Percentiles rank a stretch among this genome's conserved stretches.
Evolutionary conservation across 2,797 vertebrate species (phyloP).

Genomic region (Onychomys leucogaster): DNA sequence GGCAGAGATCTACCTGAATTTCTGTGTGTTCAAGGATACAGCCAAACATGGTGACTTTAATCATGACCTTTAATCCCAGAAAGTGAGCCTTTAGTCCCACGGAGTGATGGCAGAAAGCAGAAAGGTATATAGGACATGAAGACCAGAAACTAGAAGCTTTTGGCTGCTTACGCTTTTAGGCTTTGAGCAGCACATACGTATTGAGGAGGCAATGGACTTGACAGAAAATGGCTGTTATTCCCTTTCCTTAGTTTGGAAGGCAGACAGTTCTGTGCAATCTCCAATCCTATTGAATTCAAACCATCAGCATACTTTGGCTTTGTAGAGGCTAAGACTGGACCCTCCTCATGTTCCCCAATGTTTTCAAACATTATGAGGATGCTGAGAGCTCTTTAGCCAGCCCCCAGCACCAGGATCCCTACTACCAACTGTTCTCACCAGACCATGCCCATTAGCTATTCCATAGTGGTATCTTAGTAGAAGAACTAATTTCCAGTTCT

Average conservation of each 20-base stretch:
- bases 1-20: too few relatives aligned
- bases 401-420: neutral
- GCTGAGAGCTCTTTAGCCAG: neutral
- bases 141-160: too few relatives aligned
- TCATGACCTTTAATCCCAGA: too few relatives aligned
- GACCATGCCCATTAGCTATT: neutral
- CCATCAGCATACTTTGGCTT: neutral
- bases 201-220: too few relatives aligned
- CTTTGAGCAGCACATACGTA: too few relatives aligned
- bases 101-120: too few relatives aligned
- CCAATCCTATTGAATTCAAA: neutral
- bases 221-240: neutral
- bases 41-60: too few relatives aligned
- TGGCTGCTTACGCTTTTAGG: too few relatives aligned
- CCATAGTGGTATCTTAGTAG: conserved; percentile 33
- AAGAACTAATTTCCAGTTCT: neutral
- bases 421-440: neutral
- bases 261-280: neutral
- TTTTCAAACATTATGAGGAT: neutral
- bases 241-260: neutral
- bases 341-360: neutral
- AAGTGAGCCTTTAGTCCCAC: too few relatives aligned
- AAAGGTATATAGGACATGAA: too few relatives aligned
- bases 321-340: neutral
- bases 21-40: too few relatives aligned